Conservation (phyloP, 2,797 vertebrate genomes). For the Carcharodon carcharias region DNA sequence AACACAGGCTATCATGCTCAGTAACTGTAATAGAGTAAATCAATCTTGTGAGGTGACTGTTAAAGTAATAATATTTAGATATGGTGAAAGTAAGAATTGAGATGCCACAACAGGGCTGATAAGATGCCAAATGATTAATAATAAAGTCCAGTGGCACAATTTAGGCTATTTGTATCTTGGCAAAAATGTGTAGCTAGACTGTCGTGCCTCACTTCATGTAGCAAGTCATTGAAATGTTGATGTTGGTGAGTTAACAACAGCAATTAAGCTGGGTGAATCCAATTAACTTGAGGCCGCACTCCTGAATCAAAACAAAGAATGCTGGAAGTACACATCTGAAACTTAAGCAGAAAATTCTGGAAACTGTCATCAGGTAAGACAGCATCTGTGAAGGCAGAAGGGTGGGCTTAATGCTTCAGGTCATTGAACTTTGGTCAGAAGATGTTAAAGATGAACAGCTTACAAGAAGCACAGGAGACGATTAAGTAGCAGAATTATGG, state of each 20-base stretch:
- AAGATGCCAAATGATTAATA: no score
- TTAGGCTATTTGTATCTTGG: neutral
- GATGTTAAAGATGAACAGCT: neutral
- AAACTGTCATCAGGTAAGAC: no score
- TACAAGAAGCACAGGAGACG: neutral
- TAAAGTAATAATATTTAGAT: neutral
- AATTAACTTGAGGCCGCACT: neutral
- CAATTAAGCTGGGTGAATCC: neutral
- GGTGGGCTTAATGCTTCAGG: neutral
- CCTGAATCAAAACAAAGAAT: neutral
- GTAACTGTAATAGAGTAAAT: neutral
- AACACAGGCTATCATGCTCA: neutral
- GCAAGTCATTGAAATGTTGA: neutral
- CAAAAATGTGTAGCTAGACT: neutral
- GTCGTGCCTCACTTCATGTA: neutral
- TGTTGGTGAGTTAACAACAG: no score
- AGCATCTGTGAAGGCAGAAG: no score
- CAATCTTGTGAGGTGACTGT: neutral
- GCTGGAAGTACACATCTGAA: neutral
- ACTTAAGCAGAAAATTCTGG: neutral
- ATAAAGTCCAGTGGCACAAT: neutral
- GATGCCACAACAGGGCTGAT: neutral
- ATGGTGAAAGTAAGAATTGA: neutral
- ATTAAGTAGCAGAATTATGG: neutral
- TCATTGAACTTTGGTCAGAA: neutral